Percentiles rank a stretch among this genome's conserved stretches.
phyloP scores from a whole-genome alignment of 1,140 invertebrate genomes.

The Bicyclus anynana region DNA sequence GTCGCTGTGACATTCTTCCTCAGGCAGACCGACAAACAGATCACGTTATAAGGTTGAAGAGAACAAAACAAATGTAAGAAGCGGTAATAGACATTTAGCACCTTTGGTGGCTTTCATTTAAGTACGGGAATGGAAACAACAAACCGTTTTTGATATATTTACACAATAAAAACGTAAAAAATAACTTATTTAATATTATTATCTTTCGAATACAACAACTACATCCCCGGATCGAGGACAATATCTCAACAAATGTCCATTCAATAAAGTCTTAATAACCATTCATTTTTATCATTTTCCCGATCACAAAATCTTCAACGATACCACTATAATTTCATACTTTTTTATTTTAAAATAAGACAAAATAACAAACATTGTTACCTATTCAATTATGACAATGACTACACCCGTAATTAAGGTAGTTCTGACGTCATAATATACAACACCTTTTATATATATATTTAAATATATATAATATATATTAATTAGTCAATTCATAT shows the following conservation, averaged over 20 bases:
- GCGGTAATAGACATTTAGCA: conserved; percentile 75
- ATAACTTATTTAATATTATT: conserved; percentile 78
- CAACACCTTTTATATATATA: conserved; percentile 28
- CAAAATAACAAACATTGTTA: conserved; percentile 57
- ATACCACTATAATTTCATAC: conserved; percentile 59
- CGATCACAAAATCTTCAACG: conserved; percentile 72
- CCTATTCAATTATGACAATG: conserved; percentile 44
- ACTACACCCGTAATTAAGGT: conserved; percentile 29
- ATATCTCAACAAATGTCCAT: conserved; percentile 74
- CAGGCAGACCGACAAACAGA: conserved; percentile 39
- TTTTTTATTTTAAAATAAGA: conserved; percentile 53
- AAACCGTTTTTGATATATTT: conserved; percentile 70
- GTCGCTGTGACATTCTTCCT: conserved; percentile 24
- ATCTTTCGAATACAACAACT: conserved; percentile 77
- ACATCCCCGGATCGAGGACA: conserved; percentile 66
- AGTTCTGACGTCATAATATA: conserved; percentile 18
- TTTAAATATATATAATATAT: conserved; percentile 67
- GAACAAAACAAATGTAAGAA: conserved; percentile 42
- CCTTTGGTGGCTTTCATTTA: conserved; percentile 66
- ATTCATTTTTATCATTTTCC: conserved; percentile 60
- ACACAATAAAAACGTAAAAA: conserved; percentile 77
- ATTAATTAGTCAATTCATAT: conserved; percentile 68
- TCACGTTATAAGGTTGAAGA: conserved; percentile 31
- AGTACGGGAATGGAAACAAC: conserved; percentile 69
- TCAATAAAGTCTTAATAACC: conserved; percentile 75